Percentiles rank a stretch among this genome's conserved stretches.
These are phyloP conservation scores for Lottia scabra DNA, from an alignment of 2,888 invertebrate species.

Conservation along the genomic window DNA sequence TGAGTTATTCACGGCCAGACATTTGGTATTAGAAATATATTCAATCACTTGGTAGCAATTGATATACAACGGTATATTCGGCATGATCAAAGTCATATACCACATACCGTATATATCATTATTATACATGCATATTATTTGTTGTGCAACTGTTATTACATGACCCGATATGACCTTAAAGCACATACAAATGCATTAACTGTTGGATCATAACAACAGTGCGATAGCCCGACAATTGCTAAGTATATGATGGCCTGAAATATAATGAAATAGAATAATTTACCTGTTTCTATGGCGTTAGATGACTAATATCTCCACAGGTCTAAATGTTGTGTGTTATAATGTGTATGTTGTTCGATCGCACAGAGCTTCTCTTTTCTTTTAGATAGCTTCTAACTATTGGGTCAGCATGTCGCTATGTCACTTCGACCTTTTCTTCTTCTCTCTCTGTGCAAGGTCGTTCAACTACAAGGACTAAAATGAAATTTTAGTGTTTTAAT, in stretches of 20 bases:
- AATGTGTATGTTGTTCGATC: not conserved
- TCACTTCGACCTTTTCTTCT: not conserved
- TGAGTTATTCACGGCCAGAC: no score
- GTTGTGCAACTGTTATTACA: slow-evolving; percentile 1
- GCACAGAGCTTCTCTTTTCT: slow-evolving; percentile 4
- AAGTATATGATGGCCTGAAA: no score
- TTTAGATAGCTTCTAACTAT: not conserved
- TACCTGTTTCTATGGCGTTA: slow-evolving; percentile 6
- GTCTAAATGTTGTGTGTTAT: not conserved
- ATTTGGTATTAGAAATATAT: no score
- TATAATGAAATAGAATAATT: not conserved
- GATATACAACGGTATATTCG: no score
- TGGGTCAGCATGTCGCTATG: slow-evolving; percentile 6
- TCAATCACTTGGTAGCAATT: no score
- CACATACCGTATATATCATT: no score
- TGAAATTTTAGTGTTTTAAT: no score
- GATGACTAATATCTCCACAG: slow-evolving; percentile 6
- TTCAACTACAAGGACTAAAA: not conserved
- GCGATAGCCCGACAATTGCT: no score
- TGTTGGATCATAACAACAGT: not conserved
- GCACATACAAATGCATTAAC: not conserved
- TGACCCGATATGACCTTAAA: not conserved
- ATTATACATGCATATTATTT: not conserved
- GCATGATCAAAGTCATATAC: no score
- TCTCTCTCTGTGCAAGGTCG: not conserved